Evolutionary conservation across 2,113 vertebrate species (phyloP).

Genomic region (Megaleporinus macrocephalus): DNA sequence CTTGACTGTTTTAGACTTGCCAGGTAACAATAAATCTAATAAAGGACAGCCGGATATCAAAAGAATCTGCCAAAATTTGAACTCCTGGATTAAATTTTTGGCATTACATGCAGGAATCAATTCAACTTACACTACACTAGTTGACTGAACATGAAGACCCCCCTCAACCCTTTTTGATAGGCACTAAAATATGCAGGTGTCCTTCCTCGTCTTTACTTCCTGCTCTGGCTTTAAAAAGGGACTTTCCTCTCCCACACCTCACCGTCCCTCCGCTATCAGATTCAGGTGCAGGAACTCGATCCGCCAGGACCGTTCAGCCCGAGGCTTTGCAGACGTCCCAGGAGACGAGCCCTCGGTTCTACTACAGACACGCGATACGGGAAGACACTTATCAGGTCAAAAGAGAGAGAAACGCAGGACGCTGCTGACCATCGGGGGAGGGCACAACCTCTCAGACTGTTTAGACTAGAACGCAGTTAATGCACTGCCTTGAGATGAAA

Average conservation of each 20-base stretch:
- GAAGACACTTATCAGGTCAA: slow-evolving; percentile 52
- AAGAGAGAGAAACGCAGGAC: slow-evolving; percentile 27
- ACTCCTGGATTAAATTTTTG: background rate
- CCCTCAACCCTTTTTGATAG: too few species aligned
- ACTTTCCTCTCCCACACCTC: slow-evolving; percentile 25
- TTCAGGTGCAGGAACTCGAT: slow-evolving; percentile 49
- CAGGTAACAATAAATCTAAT: too few species aligned
- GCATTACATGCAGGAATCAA: background rate
- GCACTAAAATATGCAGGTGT: background rate
- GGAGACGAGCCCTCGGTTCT: slow-evolving; percentile 41
- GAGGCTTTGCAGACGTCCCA: slow-evolving; percentile 38
- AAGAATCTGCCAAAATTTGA: too few species aligned
- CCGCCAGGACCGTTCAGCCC: slow-evolving; percentile 12
- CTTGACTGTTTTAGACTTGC: too few species aligned
- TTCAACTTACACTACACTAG: background rate
- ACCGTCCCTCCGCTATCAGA: slow-evolving; percentile 35
- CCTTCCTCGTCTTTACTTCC: background rate
- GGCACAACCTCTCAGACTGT: background rate
- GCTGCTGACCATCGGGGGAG: background rate
- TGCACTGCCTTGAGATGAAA: too few species aligned
- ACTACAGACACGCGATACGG: slow-evolving; percentile 51
- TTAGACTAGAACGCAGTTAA: background rate
- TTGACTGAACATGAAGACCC: background rate
- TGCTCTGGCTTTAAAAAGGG: background rate
- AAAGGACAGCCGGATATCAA: too few species aligned